Base-by-base conservation (phyloP, 2,113 vertebrate genomes). In the Megaceryle torquata region DNA sequence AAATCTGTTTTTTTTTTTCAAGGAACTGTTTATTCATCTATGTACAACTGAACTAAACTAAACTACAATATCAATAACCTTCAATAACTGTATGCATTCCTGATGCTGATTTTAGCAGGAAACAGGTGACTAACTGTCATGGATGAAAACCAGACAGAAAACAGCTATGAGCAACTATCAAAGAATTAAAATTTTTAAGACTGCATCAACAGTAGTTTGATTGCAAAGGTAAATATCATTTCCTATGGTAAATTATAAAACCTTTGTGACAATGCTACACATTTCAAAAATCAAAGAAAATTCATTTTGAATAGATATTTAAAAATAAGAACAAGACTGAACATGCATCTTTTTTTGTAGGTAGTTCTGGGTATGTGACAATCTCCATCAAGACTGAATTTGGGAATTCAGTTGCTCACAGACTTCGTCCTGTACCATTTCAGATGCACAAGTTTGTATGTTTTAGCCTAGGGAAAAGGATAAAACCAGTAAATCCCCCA, bases 301-400 rank as follows among this genome's bases (percentile, higher is more conserved):
- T 33, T 43, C 0, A 11, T 57, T 89, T 87, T 75, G 2, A 84
- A 71, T 13, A 63, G 15, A 39, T 39, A 6, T n/a, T 71, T 85
- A 26, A 68, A 77, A 88, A 24, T 19, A 77, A 72, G 10, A 70
- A 35, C 17, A 81, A 51, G 44, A 56, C 33, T 24, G 17, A 76
- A 15, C 5, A 69, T 10, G 26, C 0, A 0, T 21, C 13, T 44
- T 39, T 63, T 15, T 7, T 41, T 41, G 46, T 46, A 48, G 2
- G 18, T 26, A 65, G 15, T 63, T 76, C 46, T 63, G 7, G 11
- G 12, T 37, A 18, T n/a, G 6, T 67, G 41, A 33, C 8, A 70
- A 14, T 28, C 41, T 46, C 18, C 63, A 9, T 50, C 25, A 46
- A 50, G 21, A 53, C 0, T 81, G 50, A 61, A 63, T 53, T 51